Percentiles rank a stretch among this genome's conserved stretches.
These are phyloP conservation scores for Rhopalosiphum nymphaeae DNA, from an alignment of 2,888 invertebrate species.

Conservation along the genomic window DNA sequence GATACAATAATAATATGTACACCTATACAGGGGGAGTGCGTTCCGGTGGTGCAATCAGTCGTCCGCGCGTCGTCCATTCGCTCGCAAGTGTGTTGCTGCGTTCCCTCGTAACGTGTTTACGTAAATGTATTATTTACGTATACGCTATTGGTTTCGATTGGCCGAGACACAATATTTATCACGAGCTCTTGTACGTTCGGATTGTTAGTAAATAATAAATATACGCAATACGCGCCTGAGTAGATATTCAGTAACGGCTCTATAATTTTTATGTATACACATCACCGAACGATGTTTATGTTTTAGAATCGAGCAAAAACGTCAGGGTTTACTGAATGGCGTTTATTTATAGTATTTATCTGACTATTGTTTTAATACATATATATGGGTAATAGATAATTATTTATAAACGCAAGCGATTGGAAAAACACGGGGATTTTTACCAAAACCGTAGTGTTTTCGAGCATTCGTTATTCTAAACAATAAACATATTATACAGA, in stretches of 20 bases:
- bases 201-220: not conserved
- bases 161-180: not conserved
- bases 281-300: not conserved
- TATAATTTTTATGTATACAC: not conserved
- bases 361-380: not conserved
- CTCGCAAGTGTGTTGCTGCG: not conserved
- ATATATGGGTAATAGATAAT: not conserved
- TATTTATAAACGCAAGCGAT: not conserved
- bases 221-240: not conserved
- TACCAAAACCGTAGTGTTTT: not conserved
- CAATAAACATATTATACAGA: not conserved
- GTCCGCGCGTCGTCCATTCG: not conserved
- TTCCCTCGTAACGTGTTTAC: not conserved
- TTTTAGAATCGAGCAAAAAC: not conserved
- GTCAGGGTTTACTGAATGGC: not conserved
- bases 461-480: not conserved
- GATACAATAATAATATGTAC: not conserved
- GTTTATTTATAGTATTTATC: not conserved
- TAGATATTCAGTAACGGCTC: not conserved
- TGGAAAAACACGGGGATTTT: not conserved
- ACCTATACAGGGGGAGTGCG: constrained; percentile 1
- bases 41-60: not conserved
- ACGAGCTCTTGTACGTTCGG: not conserved
- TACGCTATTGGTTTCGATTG: not conserved
- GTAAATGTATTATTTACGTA: not conserved